A percentile compares a stretch with the other conserved stretches of the same genome.
Conservation (phyloP, 1,140 invertebrate genomes). For the Sitophilus oryzae region DNA sequence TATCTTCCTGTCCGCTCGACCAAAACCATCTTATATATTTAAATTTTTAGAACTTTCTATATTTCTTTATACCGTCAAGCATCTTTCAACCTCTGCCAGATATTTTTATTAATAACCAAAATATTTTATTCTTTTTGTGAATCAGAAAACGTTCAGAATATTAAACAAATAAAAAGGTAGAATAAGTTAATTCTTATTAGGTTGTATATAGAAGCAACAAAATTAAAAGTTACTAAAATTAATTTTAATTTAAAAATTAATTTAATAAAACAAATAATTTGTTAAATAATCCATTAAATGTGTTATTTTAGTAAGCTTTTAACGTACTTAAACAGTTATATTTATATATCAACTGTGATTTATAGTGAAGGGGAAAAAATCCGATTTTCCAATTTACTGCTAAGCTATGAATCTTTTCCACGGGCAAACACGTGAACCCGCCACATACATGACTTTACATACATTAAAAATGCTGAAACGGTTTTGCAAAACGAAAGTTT, state of each 20-base stretch:
- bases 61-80: conserved; percentile 24
- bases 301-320: too few species aligned
- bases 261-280: too few species aligned
- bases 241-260: too few species aligned
- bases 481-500: conserved; percentile 23
- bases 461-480: conserved; percentile 23
- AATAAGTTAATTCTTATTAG: too few species aligned
- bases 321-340: too few species aligned
- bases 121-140: too few species aligned
- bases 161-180: too few species aligned
- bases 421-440: conserved; percentile 15
- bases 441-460: conserved; percentile 23
- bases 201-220: too few species aligned
- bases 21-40: conserved; percentile 26
- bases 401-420: conserved; percentile 20
- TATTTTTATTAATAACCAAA: conserved; percentile 22
- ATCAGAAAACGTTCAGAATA: too few species aligned
- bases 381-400: conserved; percentile 20
- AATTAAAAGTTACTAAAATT: too few species aligned
- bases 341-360: not conserved
- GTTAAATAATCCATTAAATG: too few species aligned
- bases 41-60: conserved; percentile 25
- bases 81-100: conserved; percentile 18
- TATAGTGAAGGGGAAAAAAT: conserved; percentile 9
- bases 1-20: conserved; percentile 12